phyloP scores from a whole-genome alignment of 2,113 vertebrate genomes.

The Manacus vitellinus region DNA sequence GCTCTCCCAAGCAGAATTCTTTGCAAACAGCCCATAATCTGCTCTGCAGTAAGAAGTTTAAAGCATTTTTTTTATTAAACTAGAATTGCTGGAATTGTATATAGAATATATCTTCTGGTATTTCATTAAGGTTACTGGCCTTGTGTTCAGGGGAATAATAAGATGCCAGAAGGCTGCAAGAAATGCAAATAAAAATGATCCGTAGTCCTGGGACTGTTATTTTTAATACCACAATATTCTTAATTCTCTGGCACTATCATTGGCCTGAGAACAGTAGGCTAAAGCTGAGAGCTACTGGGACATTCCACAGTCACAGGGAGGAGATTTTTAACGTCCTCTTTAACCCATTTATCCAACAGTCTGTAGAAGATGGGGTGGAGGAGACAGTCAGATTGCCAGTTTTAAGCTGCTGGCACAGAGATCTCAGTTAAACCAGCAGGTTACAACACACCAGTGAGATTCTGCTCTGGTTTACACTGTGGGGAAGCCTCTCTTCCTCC shows the following conservation, averaged over 20 bases:
- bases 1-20: neutral
- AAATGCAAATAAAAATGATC: conserved; percentile 14
- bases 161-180: neutral
- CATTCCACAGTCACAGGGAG: neutral
- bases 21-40: neutral
- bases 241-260: neutral
- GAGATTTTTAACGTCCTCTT: neutral
- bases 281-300: neutral
- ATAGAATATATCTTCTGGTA: neutral
- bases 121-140: conserved; percentile 38
- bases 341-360: neutral
- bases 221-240: neutral
- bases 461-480: neutral
- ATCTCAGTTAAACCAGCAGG: neutral
- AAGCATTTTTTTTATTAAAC: conserved; percentile 5
- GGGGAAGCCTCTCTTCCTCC: neutral
- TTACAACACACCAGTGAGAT: neutral
- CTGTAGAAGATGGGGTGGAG: neutral
- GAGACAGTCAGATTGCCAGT: neutral
- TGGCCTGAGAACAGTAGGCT: neutral
- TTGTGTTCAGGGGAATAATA: neutral
- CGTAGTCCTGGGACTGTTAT: neutral
- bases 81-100: neutral
- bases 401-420: neutral
- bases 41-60: neutral